These are phyloP conservation scores for Ctenochaetus hawaiiensis DNA, from an alignment of 2,797 vertebrate species.

Conservation along the genomic window DNA sequence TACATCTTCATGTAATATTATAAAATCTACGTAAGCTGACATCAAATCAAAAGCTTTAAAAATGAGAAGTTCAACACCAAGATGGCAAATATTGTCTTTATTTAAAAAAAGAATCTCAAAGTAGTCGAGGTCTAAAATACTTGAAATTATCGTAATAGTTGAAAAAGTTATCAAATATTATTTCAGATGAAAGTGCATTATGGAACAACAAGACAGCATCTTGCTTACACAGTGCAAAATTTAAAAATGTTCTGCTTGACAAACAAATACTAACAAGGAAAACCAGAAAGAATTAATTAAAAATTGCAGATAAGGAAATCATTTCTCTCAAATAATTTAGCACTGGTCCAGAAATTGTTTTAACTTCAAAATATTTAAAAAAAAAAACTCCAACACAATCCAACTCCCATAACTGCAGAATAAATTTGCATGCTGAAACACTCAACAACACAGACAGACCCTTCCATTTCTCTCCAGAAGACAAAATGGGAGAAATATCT, in stretches of 20 bases:
- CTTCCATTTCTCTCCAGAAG: slow-evolving; percentile 9
- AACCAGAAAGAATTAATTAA: background rate
- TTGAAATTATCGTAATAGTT: background rate
- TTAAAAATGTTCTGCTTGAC: background rate
- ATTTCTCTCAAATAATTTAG: background rate
- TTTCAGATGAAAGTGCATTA: background rate
- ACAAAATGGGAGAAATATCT: slow-evolving; percentile 46
- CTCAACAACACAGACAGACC: slow-evolving; percentile 26
- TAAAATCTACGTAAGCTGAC: too few species aligned
- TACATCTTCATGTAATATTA: background rate
- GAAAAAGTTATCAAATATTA: background rate
- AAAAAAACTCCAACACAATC: slow-evolving; percentile 5
- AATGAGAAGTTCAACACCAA: too few species aligned
- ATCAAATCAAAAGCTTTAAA: too few species aligned
- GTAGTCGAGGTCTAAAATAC: background rate
- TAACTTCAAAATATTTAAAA: background rate
- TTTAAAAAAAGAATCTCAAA: too few species aligned
- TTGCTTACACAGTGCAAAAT: background rate
- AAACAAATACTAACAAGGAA: background rate
- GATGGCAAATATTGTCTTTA: too few species aligned
- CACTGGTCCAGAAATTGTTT: background rate
- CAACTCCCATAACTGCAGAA: slow-evolving; percentile 16
- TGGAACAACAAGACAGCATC: background rate
- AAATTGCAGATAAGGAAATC: background rate
- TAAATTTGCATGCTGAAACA: slow-evolving; percentile 43